These are phyloP conservation scores for Vultur gryphus DNA, from an alignment of 2,797 vertebrate genomes.

Conservation along the genomic window DNA sequence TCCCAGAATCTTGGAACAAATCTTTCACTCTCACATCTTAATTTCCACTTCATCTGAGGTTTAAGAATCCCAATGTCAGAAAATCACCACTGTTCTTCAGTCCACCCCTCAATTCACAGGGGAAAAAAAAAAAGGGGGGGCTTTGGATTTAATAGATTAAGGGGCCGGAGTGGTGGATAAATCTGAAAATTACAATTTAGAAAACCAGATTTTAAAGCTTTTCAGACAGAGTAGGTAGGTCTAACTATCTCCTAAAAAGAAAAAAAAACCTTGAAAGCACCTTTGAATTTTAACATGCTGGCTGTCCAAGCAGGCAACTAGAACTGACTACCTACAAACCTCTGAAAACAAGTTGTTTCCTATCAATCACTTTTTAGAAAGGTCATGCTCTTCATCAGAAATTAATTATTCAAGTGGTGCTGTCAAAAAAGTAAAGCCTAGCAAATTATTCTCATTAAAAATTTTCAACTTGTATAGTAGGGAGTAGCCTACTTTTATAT, in stretches of 20 bases:
- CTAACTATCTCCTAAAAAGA: neutral
- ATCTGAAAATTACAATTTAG: neutral
- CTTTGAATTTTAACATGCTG: neutral
- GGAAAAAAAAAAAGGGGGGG: no score
- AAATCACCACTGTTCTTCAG: neutral
- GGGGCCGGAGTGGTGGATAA: neutral
- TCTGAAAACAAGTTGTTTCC: neutral
- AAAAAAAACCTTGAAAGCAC: neutral
- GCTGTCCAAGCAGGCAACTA: neutral
- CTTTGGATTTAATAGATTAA: neutral
- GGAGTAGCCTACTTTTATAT: neutral
- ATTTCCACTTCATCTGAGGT: neutral
- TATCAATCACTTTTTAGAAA: neutral
- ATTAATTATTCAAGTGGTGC: neutral
- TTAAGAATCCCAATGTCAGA: neutral
- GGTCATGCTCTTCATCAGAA: neutral
- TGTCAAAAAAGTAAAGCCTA: neutral
- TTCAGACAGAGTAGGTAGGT: neutral
- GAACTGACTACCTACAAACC: neutral
- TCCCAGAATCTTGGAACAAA: neutral
- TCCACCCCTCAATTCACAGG: rapidly evolving
- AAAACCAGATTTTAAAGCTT: neutral
- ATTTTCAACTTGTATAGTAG: neutral
- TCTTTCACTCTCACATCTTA: neutral
- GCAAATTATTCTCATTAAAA: neutral